phyloP scores from a whole-genome alignment of 2,797 vertebrate species.

The Smutsia gigantea region DNA sequence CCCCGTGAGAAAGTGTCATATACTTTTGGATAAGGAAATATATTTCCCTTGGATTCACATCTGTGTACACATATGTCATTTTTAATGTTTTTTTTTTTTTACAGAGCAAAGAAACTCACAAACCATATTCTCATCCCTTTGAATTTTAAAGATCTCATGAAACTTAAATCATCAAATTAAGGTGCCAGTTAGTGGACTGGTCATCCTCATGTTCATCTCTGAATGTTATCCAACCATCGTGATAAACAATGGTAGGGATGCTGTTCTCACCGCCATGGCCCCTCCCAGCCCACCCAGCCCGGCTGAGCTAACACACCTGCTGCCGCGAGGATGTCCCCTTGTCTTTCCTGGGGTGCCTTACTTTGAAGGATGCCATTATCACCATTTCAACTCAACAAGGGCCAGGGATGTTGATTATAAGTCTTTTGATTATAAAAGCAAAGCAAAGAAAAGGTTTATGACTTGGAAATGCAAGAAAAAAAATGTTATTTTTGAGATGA shows the following conservation, averaged over 20 bases:
- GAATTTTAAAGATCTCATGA: neutral
- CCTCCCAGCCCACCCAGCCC: too few species aligned
- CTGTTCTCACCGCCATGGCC: neutral
- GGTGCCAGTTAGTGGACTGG: neutral
- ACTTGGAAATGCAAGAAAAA: neutral
- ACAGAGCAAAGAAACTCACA: neutral
- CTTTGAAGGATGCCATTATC: neutral
- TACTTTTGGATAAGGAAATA: neutral
- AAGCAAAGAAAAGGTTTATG: neutral
- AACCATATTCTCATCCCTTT: neutral
- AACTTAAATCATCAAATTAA: neutral
- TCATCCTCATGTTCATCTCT: neutral
- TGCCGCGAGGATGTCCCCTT: neutral
- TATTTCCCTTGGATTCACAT: neutral
- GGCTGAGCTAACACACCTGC: too few species aligned
- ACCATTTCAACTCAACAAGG: accelerated
- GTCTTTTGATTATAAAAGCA: too few species aligned
- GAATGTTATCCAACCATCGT: neutral
- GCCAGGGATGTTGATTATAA: neutral
- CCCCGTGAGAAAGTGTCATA: neutral
- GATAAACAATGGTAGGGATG: neutral
- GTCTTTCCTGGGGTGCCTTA: neutral
- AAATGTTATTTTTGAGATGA: neutral
- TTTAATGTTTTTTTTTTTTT: neutral
- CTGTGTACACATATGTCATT: neutral